Conservation (phyloP, 30 jellyfish, hydroid and myxozoan species). For the Cassiopea andromeda region DNA sequence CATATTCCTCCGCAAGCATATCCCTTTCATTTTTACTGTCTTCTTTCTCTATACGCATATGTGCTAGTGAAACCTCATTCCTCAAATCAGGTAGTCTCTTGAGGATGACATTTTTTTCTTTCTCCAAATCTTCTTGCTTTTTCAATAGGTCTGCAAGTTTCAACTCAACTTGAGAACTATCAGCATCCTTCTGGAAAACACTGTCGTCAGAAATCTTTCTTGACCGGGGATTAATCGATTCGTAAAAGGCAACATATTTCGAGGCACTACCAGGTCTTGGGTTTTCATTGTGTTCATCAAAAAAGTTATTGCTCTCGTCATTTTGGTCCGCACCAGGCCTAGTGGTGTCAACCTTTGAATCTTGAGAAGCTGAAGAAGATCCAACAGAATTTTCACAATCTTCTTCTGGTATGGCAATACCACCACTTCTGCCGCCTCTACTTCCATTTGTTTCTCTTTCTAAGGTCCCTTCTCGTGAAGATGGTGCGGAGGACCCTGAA, state of each 20-base stretch:
- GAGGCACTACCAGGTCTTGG: conserved; percentile 54
- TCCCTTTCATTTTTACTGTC: conserved; percentile 5
- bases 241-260: conserved; percentile 38
- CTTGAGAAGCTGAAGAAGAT: neutral
- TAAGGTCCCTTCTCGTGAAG: conserved; percentile 64
- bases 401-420: conserved; percentile 54
- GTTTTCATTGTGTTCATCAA: neutral
- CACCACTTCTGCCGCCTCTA: conserved; percentile 5
- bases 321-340: neutral
- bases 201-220: conserved; percentile 11
- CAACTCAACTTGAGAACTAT: conserved; percentile 26
- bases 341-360: neutral
- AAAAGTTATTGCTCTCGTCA: neutral
- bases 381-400: conserved; percentile 26
- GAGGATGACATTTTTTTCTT: conserved; percentile 62
- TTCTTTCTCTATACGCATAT: conserved; percentile 28
- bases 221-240: conserved; percentile 12
- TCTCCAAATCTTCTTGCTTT: conserved; percentile 71
- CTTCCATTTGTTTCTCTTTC: conserved; percentile 26
- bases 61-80: conserved; percentile 46
- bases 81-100: conserved; percentile 61
- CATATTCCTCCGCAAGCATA: conserved; percentile 49
- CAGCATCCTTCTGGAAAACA: conserved; percentile 46
- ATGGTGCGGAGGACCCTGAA: conserved; percentile 47
- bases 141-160: conserved; percentile 56